Base-by-base conservation (phyloP, 2,888 invertebrate species). In the Tortrix viridana region DNA sequence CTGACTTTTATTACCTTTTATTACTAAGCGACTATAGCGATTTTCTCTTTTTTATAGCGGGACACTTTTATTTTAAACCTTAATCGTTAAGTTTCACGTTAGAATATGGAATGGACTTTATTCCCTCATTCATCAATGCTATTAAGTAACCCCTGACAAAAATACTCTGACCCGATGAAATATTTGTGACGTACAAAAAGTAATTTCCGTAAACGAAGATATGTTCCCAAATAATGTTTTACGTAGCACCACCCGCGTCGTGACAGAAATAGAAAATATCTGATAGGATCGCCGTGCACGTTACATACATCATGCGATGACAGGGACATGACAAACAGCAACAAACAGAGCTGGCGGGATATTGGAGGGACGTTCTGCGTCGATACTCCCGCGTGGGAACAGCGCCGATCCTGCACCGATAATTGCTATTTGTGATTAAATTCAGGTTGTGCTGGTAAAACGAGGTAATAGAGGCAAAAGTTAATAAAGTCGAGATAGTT, bases 251-350 rank as follows among this genome's bases (percentile, higher is more conserved):
- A 82, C 82, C 82, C 80, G 80, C 83, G 77, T 80, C 84, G 86
- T 83, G 84, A 85, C 84, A 84, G 76, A 86, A 86, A 86, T 86
- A 86, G 85, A 81, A 83, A 86, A 83, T 83, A 81, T 84, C 77
- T 75, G 80, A 85, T 81, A 84, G 76, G 66, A 72, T 74, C 71
- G 72, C 71, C 74, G 76, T 77, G 75, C 79, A 76, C 80, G 76
- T 80, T 80, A 77, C 82, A 80, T 85, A 81, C 76, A 82, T 85
- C 84, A 85, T 77, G 41, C 67, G 76, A 76, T 82, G 85, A 84
- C 84, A 80, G 80, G 69, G 67, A 78, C 78, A 82, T 77, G 80
- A 80, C 80, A 77, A 77, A 73, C 74, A 26, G 69, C 76, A 79
- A 76, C 76, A 77, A 81, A 82, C 79, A 78, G 72, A 73, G 69